Evolutionary conservation across 2,113 vertebrate genomes (phyloP), one percentile per base, ranked within the genome.

Genomic region (Delphinapterus leucas): DNA sequence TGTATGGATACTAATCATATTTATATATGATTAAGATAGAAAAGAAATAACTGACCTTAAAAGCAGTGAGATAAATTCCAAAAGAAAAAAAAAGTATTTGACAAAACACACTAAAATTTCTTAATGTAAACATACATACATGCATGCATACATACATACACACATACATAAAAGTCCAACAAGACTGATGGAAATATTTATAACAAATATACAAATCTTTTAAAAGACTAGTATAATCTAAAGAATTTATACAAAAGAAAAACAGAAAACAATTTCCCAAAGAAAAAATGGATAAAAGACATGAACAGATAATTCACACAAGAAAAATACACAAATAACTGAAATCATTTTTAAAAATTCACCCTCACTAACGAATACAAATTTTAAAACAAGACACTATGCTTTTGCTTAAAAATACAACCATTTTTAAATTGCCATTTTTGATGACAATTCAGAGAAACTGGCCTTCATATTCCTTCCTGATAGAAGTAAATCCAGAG

Each of bases 11-110:
- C 14, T 38, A 85, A 79, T 71, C 28, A 92, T 79, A 70, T n/a
- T 77, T 85, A 38, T 2, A 44, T 77, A 25, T 92, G 55, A 61
- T 58, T 74, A 87, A 87, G 47, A 38, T 38, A 60, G 6, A 63
- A 20, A 91, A 49, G 41, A 61, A 94, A 89, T 88, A 6, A 65
- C 61, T 77, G 9, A 36, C 20, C 63, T 90, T 92, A 71, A 47
- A 93, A 68, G 10, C 31, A 80, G 58, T 11, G 2, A 7, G 49
- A 60, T 81, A 84, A 84, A 95, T 70, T 31, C 12, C 33, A 88
- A 83, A 96, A 94, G 41, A 49, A 93, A 94, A 85, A 41, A 6
- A 87, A 81, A 73, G 6, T 36, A 80, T 85, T 95, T 95, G 13
- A 63, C 15, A 3, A 49, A 90, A 80, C 7, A 65, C 21, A 47